Evolutionary conservation across 2,888 invertebrate genomes (phyloP).

Genomic region (Caenorhabditis sp.): DNA sequence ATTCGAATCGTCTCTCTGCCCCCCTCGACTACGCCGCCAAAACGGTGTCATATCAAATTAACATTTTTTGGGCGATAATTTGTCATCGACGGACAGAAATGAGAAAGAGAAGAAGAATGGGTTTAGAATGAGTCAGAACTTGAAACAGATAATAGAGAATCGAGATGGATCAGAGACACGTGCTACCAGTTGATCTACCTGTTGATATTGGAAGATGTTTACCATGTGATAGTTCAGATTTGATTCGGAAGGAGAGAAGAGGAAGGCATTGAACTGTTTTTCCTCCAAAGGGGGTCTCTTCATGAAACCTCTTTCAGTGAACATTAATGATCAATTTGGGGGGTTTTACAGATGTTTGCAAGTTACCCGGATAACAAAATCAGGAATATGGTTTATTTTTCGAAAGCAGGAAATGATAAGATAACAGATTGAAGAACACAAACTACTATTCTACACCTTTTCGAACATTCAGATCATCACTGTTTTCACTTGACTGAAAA

Average conservation of each 20-base stretch:
- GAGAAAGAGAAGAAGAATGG: background rate
- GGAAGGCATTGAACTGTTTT: background rate
- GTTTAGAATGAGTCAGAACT: conserved; percentile 46
- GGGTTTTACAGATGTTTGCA: too few species aligned
- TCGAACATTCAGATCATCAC: too few species aligned
- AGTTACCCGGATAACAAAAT: too few species aligned
- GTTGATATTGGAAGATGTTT: conserved; percentile 20
- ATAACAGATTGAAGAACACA: too few species aligned
- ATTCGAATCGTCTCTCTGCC: conserved; percentile 18
- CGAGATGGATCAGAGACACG: conserved; percentile 16
- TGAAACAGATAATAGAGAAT: conserved; percentile 1
- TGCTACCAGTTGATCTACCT: conserved; percentile 38
- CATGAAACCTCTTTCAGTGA: conserved; percentile 27
- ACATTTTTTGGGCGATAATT: conserved; percentile 50
- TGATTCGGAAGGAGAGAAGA: background rate
- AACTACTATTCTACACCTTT: too few species aligned
- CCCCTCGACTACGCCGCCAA: conserved; percentile 12
- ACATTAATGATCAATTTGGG: too few species aligned
- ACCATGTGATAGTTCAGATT: conserved; percentile 47
- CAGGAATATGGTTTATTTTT: too few species aligned
- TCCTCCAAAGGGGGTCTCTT: background rate
- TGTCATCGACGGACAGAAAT: conserved; percentile 10
- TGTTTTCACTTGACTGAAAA: too few species aligned
- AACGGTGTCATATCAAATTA: conserved; percentile 59
- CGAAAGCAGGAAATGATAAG: too few species aligned